Percentiles rank a stretch among this genome's conserved stretches.
These are phyloP conservation scores for Linyphia triangularis DNA, from an alignment of 2,888 invertebrate species.

Conservation along the genomic window DNA sequence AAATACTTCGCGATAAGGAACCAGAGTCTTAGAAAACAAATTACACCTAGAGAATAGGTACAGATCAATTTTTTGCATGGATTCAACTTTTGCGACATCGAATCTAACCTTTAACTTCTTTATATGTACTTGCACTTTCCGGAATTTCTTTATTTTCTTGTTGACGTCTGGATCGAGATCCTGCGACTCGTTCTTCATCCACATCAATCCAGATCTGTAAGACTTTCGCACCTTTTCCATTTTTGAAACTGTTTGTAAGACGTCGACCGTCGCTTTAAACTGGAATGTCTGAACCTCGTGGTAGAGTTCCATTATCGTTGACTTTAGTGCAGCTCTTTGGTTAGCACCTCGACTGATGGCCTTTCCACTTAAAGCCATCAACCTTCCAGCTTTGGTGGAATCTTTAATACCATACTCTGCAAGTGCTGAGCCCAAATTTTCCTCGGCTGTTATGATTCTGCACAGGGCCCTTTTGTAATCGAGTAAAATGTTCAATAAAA, in stretches of 20 bases:
- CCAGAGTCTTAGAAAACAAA: conserved; percentile 51
- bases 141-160: conserved; percentile 30
- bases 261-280: conserved; percentile 52
- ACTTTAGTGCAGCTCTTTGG: background rate
- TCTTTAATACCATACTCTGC: conserved; percentile 49
- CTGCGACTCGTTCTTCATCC: conserved; percentile 65
- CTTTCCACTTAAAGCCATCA: conserved; percentile 39
- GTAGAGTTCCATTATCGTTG: conserved; percentile 1
- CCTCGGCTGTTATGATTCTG: background rate
- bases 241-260: conserved; percentile 23
- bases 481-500: background rate
- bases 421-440: conserved; percentile 32
- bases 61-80: conserved; percentile 62
- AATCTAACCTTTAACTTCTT: conserved; percentile 43
- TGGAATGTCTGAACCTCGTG: conserved; percentile 60
- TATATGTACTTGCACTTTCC: conserved; percentile 48
- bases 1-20: conserved; percentile 26
- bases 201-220: conserved; percentile 55
- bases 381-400: conserved; percentile 31
- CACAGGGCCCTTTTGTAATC: conserved; percentile 9
- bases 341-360: conserved; percentile 10
- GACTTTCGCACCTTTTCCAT: conserved; percentile 54
- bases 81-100: conserved; percentile 38
- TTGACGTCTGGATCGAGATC: conserved; percentile 51
- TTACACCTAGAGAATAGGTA: conserved; percentile 60